Evolutionary conservation across 2,888 invertebrate genomes (phyloP).

Genomic region (Papilio elwesi): DNA sequence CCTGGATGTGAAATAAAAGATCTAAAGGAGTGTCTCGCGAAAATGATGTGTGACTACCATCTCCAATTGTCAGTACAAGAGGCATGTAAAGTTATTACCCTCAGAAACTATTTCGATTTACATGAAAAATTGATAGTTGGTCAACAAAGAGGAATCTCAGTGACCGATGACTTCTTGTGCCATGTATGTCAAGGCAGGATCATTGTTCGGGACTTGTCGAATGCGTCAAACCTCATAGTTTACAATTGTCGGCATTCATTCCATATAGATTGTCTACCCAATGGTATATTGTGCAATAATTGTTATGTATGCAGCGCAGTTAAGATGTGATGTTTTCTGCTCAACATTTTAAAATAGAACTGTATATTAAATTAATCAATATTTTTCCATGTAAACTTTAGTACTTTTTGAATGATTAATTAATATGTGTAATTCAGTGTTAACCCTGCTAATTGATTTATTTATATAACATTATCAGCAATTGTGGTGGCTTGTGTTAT

Average conservation of each 20-base stretch:
- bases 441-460: slow-evolving; percentile 40
- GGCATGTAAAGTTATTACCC: slow-evolving; percentile 95
- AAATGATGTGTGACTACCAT: slow-evolving; percentile 97
- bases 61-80: slow-evolving; percentile 96
- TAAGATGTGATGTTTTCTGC: slow-evolving; percentile 68
- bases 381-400: slow-evolving; percentile 51
- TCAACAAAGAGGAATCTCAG: slow-evolving; percentile 91
- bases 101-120: slow-evolving; percentile 94
- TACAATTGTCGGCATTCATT: slow-evolving; percentile 96
- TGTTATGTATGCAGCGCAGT: slow-evolving; percentile 77
- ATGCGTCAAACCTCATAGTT: slow-evolving; percentile 88
- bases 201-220: slow-evolving; percentile 88
- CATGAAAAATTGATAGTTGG: slow-evolving; percentile 91
- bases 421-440: slow-evolving; percentile 33
- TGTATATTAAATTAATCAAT: slow-evolving; percentile 52
- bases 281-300: slow-evolving; percentile 60
- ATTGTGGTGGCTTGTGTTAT: slow-evolving; percentile 67
- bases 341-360: slow-evolving; percentile 55
- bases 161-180: slow-evolving; percentile 90
- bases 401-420: slow-evolving; percentile 40
- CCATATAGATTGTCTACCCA: slow-evolving; percentile 92
- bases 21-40: slow-evolving; percentile 94
- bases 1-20: slow-evolving; percentile 94
- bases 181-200: slow-evolving; percentile 91
- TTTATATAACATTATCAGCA: slow-evolving; percentile 44